These are phyloP conservation scores for Platynereis dumerilii DNA, from an alignment of 2,888 invertebrate genomes.

Conservation along the genomic window DNA sequence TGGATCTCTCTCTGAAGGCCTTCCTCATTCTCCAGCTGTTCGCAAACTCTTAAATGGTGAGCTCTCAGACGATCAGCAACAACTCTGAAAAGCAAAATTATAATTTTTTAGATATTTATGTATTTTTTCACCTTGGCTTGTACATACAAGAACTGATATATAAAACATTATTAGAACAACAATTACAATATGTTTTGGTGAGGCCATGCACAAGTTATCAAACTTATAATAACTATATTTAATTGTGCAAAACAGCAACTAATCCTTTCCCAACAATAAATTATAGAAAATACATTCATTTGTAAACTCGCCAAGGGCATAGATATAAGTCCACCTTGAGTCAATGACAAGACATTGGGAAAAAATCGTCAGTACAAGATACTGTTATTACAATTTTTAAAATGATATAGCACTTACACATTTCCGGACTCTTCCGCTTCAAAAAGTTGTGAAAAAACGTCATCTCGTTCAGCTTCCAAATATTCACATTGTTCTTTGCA, in stretches of 20 bases:
- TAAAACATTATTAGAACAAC: not conserved
- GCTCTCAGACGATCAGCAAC: slow-evolving; percentile 49
- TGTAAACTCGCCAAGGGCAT: too few relatives aligned
- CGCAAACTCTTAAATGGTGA: slow-evolving; percentile 50
- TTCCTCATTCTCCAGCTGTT: slow-evolving; percentile 54
- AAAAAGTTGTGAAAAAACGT: slow-evolving; percentile 45
- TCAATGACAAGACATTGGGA: too few relatives aligned
- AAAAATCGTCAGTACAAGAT: too few relatives aligned
- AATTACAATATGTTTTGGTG: not conserved
- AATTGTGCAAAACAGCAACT: too few relatives aligned
- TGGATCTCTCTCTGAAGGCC: slow-evolving; percentile 36
- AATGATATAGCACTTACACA: slow-evolving; percentile 41
- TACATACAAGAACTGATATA: too few relatives aligned
- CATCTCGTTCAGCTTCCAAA: slow-evolving; percentile 50
- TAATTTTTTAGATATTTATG: not conserved
- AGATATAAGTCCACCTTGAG: too few relatives aligned
- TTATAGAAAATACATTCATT: too few relatives aligned
- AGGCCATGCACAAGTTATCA: not conserved
- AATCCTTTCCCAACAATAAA: too few relatives aligned
- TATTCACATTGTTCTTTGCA: slow-evolving; percentile 51
- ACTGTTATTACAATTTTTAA: slow-evolving; percentile 9
- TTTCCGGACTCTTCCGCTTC: slow-evolving; percentile 45
- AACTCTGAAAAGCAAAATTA: slow-evolving; percentile 41
- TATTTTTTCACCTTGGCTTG: not conserved
- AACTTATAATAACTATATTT: not conserved